These are phyloP conservation scores for Pao palembangensis DNA, from an alignment of 2,113 vertebrate genomes.

Conservation along the genomic window DNA sequence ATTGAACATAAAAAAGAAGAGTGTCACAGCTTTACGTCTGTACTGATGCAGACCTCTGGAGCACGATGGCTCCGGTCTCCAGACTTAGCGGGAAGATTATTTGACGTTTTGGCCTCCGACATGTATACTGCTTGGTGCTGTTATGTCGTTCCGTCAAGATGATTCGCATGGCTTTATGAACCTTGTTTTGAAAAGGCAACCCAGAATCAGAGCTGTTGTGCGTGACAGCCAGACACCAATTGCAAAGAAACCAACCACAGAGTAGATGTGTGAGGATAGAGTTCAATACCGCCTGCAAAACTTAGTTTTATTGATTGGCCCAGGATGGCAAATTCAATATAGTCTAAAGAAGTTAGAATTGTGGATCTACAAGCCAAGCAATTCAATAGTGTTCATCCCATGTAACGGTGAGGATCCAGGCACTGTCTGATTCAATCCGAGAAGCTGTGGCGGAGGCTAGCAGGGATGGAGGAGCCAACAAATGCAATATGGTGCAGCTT, in stretches of 20 bases:
- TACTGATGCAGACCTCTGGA: constrained; percentile 34
- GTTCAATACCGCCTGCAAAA: constrained; percentile 78
- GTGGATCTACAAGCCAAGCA: constrained; percentile 78
- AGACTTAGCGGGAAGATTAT: constrained; percentile 11
- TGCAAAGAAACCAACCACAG: constrained; percentile 63
- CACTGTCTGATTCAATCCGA: constrained; percentile 78
- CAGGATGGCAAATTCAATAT: constrained; percentile 78
- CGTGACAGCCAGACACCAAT: constrained; percentile 67
- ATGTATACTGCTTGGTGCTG: constrained; percentile 39
- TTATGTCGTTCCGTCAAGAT: constrained; percentile 27
- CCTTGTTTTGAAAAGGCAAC: constrained; percentile 50
- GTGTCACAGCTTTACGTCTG: constrained; percentile 21
- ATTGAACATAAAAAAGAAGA: constrained; percentile 10
- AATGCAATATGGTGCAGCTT: constrained; percentile 74
- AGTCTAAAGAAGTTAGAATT: constrained; percentile 80
- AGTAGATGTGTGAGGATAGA: constrained; percentile 66
- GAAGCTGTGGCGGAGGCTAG: constrained; percentile 63
- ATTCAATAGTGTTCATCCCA: constrained; percentile 77
- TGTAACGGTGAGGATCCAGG: constrained; percentile 74
- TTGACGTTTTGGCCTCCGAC: constrained; percentile 44
- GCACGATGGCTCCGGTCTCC: constrained; percentile 13
- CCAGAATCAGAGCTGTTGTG: constrained; percentile 58
- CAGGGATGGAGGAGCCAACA: constrained; percentile 71
- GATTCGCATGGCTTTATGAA: constrained; percentile 43
- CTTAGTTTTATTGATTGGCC: constrained; percentile 78